A percentile compares a stretch with the other conserved stretches of the same genome.
Evolutionary conservation across 2,888 invertebrate genomes (phyloP).

Genomic region (Suillia variegata): DNA sequence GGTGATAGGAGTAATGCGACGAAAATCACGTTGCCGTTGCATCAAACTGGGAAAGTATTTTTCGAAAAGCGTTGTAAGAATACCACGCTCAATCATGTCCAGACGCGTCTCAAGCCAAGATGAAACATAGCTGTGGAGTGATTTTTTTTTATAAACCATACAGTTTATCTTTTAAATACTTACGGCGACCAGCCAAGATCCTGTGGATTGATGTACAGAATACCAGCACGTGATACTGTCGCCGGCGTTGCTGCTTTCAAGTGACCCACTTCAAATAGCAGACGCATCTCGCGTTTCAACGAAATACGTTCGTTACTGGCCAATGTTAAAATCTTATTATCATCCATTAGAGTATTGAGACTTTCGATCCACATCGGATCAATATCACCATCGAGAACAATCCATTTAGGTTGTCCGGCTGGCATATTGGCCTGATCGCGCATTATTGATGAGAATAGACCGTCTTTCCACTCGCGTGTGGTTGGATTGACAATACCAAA

Average conservation of each 20-base stretch:
- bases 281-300: conserved; percentile 83
- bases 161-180: conserved; percentile 61
- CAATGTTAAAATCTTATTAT: conserved; percentile 92
- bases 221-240: conserved; percentile 94
- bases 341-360: conserved; percentile 96
- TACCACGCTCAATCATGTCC: conserved; percentile 77
- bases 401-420: conserved; percentile 89
- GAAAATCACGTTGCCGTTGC: conserved; percentile 79
- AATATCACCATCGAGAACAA: conserved; percentile 93
- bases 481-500: conserved; percentile 94
- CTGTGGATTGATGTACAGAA: conserved; percentile 90
- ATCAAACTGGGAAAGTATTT: conserved; percentile 89
- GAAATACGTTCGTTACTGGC: conserved; percentile 96
- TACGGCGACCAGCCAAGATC: conserved; percentile 95
- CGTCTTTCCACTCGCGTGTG: conserved; percentile 91
- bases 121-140: conserved; percentile 76
- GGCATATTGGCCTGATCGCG: conserved; percentile 89
- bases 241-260: conserved; percentile 93
- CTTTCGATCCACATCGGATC: conserved; percentile 87
- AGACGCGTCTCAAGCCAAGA: conserved; percentile 86
- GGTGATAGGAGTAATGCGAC: conserved; percentile 87
- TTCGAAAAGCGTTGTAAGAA: conserved; percentile 87
- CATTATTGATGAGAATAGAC: conserved; percentile 91
- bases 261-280: conserved; percentile 91
- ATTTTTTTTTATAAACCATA: too few relatives aligned